These are phyloP conservation scores for Pagetopsis macropterus DNA, from an alignment of 2,797 vertebrate genomes.

Conservation along the genomic window DNA sequence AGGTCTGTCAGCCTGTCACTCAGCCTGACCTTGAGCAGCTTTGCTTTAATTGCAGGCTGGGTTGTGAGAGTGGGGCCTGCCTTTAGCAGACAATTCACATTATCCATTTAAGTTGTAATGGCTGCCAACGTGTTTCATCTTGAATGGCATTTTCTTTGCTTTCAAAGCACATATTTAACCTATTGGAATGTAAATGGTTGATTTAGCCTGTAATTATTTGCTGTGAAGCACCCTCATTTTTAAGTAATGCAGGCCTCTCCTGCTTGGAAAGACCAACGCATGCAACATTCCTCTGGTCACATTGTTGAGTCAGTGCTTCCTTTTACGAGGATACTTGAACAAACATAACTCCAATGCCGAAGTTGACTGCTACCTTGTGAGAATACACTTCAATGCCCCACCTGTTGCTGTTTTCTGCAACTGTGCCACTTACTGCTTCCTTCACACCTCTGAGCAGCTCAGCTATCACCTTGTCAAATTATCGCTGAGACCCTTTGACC, in stretches of 20 bases:
- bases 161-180: constrained; percentile 66
- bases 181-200: constrained; percentile 73
- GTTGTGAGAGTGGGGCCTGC: constrained; percentile 56
- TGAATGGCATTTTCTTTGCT: constrained; percentile 64
- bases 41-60: constrained; percentile 72
- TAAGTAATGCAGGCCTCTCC: constrained; percentile 29
- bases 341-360: constrained; percentile 10
- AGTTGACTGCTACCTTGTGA: not conserved
- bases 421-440: not conserved
- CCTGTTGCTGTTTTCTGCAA: constrained; percentile 8
- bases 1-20: constrained; percentile 79
- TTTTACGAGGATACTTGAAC: constrained; percentile 10
- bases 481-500: constrained; percentile 18
- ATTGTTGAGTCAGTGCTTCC: constrained; percentile 12
- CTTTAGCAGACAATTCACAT: constrained; percentile 69
- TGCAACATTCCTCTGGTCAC: constrained; percentile 27
- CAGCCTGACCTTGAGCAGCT: constrained; percentile 70
- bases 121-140: constrained; percentile 75
- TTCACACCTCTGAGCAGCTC: constrained; percentile 29
- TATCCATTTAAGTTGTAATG: constrained; percentile 72
- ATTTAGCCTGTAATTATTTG: constrained; percentile 71
- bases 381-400: constrained; percentile 5
- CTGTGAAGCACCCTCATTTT: constrained; percentile 41
- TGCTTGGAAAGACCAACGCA: constrained; percentile 17
- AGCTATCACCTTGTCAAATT: constrained; percentile 36